Base-by-base conservation (phyloP, 1,140 invertebrate species). In the Trichoplusia ni region DNA sequence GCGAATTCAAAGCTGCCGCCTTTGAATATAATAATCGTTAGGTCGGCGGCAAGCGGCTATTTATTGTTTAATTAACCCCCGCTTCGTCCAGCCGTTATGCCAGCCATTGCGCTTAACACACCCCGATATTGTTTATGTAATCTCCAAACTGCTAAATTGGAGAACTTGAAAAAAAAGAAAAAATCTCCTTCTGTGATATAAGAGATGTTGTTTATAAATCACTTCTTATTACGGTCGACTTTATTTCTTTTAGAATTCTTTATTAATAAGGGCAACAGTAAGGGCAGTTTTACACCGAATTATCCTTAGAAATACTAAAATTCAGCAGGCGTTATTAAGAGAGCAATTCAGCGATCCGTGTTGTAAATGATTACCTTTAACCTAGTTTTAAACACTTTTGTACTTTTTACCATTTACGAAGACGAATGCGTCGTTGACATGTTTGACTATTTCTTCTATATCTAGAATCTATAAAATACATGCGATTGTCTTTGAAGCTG, bases 11-110 rank as follows among this genome's bases (percentile, higher is more conserved):
- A 90, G 75, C 73, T 82, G 84, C 72, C 71, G 72, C 71, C 72
- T 87, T 88, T 87, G 77, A 85, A 87, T 87, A 90, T 82, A 86
- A 89, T 86, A 86, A 85, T 82, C 81, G 80, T 89, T 80, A 82
- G 67, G 70, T 58, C 47, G 54, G 64, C 60, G 61, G 25, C 31
- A 47, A 59, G 37, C 64, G 71, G 73, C 80, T 90, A 89, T 90
- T 90, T 90, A 89, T 90, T 81, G 86, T 84, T 90, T 89, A 90
- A 90, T 90, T 87, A 87, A 79, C 81, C 75, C 75, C 68, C 69
- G 54, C 54, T 35, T 51, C 69, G 73, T 73, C 75, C 74, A 64
- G 69, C 75, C 23, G 58, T 72, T 65, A 60, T 64, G 65, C 65
- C 53, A 58, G n/a, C 69, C 67, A 67, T 77, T 72, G 67, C 59